Evolutionary conservation across 2,797 vertebrate species (phyloP), one percentile per base, ranked within the genome.

Genomic region (Enteromius argenteus): DNA sequence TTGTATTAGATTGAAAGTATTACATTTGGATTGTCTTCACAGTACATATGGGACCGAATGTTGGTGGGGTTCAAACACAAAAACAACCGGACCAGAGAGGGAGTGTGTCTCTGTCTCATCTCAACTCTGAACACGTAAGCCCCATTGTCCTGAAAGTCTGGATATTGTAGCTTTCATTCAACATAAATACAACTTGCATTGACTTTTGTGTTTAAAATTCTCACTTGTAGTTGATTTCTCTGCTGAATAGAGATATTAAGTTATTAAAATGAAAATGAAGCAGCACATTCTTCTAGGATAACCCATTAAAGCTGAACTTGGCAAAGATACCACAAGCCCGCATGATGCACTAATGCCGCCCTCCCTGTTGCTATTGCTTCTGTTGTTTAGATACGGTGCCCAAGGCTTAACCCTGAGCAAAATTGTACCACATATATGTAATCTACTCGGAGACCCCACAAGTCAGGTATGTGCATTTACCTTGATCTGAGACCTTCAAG

Each of bases 401-500:
- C 97, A 99, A 89, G 97, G 97, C 87, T 95, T 99, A 94, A 99
- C 97, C 11, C 96, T 99, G 89, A 99, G 96, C 94, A 99, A 99
- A 96, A 98, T 99, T 14, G 98, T 99, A 90, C 98, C 98, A 72
- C 98, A 99, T 93, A 98, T 99, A 96, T 99, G 98, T 96, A 98
- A 97, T 92, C 95, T 99, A 86, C 92, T 99, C 86, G 98, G 97
- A 88, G 98, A 99, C 92, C 98, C 98, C 76, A 99, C 97, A 39
- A 98, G 97, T 90, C 98, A 99, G 97, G 98, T 99, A 89, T 89
- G 80, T 1, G 32, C 30, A 39, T 71, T 81, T 60, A 23, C 30
- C 51, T 19, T 32, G 13, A 42, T 81, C 9, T 3, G n/a, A 74
- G 27, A 77, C 23, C 19, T 74, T 44, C 23, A 74, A 74, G 17